Percentiles rank a stretch among this genome's conserved stretches.
Evolutionary conservation across 2,888 invertebrate species (phyloP).

Genomic region (Neocrepidodera transversa): DNA sequence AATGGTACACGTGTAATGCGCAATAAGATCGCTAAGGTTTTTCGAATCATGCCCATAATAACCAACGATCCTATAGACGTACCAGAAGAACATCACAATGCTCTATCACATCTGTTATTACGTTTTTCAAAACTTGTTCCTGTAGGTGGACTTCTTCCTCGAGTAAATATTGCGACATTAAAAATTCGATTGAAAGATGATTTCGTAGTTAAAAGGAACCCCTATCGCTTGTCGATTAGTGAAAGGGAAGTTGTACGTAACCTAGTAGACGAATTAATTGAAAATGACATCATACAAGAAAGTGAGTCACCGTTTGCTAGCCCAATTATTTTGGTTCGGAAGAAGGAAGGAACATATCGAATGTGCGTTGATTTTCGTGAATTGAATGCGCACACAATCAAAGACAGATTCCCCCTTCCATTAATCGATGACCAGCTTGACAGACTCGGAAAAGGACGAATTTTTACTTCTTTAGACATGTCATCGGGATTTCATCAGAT

Average conservation of each 20-base stretch:
- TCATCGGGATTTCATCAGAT: conserved; percentile 51
- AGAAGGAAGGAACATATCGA: conserved; percentile 40
- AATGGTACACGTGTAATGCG: background rate
- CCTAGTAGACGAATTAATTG: no score
- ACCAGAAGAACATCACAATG: conserved; percentile 31
- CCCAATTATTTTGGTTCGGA: background rate
- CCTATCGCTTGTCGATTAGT: no score
- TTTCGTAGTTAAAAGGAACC: no score
- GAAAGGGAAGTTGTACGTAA: no score
- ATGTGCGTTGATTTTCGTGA: conserved; percentile 48
- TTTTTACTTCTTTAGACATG: conserved; percentile 50
- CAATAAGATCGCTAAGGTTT: background rate
- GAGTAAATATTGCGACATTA: no score
- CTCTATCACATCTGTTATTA: background rate
- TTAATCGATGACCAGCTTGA: conserved; percentile 50
- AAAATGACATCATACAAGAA: conserved; percentile 8
- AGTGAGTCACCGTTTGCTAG: conserved; percentile 42
- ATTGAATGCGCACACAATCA: conserved; percentile 49
- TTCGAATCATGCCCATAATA: background rate
- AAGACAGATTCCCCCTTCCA: conserved; percentile 50
- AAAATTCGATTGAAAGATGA: no score
- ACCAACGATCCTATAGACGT: conserved; percentile 3
- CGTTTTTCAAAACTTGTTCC: no score
- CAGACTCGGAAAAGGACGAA: conserved; percentile 42
- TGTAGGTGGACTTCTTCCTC: background rate